Percentiles rank a stretch among this genome's conserved stretches.
These are phyloP conservation scores for Antidorcas marsupialis DNA, from an alignment of 2,113 vertebrate species.

Conservation along the genomic window DNA sequence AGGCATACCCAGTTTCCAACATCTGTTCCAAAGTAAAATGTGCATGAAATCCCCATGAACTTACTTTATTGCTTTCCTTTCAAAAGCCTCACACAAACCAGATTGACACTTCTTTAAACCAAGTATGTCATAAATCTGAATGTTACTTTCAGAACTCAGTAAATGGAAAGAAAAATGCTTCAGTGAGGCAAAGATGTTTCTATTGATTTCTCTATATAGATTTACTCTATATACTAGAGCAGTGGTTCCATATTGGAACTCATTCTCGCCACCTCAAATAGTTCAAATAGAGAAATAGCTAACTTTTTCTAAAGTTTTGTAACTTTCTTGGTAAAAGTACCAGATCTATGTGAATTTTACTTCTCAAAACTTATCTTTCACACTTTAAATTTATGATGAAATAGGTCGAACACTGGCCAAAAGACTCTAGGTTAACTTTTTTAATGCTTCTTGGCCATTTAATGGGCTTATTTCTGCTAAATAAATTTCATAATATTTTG, in stretches of 20 bases:
- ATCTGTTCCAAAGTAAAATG: not conserved
- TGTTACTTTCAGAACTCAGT: conserved; percentile 7
- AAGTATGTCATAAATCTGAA: conserved; percentile 13
- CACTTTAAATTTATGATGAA: conserved; percentile 5
- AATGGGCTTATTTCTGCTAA: not conserved
- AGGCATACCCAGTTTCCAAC: not conserved
- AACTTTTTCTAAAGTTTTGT: not conserved
- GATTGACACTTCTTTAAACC: conserved; percentile 17
- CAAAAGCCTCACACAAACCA: not conserved
- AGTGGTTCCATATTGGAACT: not conserved
- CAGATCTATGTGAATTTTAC: not conserved
- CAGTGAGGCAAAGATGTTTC: not conserved
- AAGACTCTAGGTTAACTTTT: not conserved
- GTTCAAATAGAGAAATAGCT: not conserved
- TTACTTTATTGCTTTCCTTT: conserved; percentile 15
- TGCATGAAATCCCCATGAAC: not conserved
- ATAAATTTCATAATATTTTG: not conserved
- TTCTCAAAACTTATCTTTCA: not conserved
- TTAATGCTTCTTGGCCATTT: not conserved
- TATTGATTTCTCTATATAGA: not conserved
- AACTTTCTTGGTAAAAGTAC: not conserved
- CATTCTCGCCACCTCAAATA: not conserved
- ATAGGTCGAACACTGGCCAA: not conserved
- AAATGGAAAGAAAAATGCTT: conserved; percentile 18
- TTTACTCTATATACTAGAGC: not conserved